Percentiles rank a stretch among this genome's conserved stretches.
Conservation (phyloP, 2,797 vertebrate genomes). For the Hemibagrus guttatus region DNA sequence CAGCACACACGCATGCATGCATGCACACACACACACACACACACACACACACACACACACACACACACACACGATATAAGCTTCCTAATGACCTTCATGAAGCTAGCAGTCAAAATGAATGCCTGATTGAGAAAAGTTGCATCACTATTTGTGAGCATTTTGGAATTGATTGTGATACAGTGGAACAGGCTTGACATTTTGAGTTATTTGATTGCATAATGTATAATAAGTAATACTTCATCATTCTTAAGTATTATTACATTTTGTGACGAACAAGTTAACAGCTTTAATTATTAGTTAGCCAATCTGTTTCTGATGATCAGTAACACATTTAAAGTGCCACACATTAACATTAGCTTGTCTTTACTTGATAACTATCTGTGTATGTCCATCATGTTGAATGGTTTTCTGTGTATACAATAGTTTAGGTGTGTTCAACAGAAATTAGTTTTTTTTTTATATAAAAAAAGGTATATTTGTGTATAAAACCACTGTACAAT, state of each 20-base stretch:
- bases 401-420: not conserved
- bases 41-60: too few relatives aligned
- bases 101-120: not conserved
- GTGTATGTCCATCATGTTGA: not conserved
- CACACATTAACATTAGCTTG: not conserved
- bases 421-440: not conserved
- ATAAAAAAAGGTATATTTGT: not conserved
- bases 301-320: too few relatives aligned
- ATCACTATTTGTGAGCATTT: not conserved
- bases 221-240: too few relatives aligned
- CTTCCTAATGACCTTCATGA: not conserved
- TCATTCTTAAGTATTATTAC: too few relatives aligned
- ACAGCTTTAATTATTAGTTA: too few relatives aligned
- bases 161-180: not conserved
- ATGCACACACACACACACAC: slow-evolving; percentile 23
- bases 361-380: not conserved
- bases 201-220: too few relatives aligned
- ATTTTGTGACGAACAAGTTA: too few relatives aligned
- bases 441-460: too few relatives aligned
- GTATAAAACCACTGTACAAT: not conserved
- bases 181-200: too few relatives aligned
- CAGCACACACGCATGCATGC: slow-evolving; percentile 36
- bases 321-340: not conserved
- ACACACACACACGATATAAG: not conserved
- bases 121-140: not conserved